Evolutionary conservation across 1,140 invertebrate genomes (phyloP), one percentile per base, ranked within the genome.

Genomic region (Calephelis nemesis): DNA sequence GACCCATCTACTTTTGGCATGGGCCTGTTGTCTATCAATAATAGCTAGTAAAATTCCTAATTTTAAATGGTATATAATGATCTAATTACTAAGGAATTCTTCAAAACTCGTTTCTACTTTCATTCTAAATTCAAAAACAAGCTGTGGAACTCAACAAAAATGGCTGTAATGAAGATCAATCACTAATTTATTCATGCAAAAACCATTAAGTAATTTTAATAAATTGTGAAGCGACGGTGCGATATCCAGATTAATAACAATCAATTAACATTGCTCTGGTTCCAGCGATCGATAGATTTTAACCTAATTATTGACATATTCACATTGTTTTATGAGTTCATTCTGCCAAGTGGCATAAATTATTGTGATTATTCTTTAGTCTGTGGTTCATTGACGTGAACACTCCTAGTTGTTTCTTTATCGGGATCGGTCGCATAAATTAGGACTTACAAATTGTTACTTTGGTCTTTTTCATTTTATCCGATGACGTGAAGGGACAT

Each of bases 221-320:
- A 73, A 74, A 74, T 69, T 74, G 67, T 69, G 50, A 69, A 63
- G 65, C 69, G 72, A 62, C 63, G 66, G 63, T 63, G 73, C 81
- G 73, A 77, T 77, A 71, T 79, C 67, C 40, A 69, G 68, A 66
- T 60, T 69, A 80, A 77, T 75, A 68, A 62, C 68, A 69, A 75
- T 78, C 75, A 75, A 79, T 83, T 83, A 82, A 74, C 73, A 74
- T 63, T 60, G 74, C 69, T 75, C 62, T 64, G 72, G 77, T 76
- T 66, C 66, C 66, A 63, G 68, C 68, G 70, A 72, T 76, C 73
- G 65, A 74, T 75, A 65, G 73, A 74, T 45, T 74, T 87, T 85
- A 85, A 84, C 85, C 85, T 84, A 85, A 88, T 85, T 88, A 79
- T 74, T 72, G 64, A 75, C 70, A 75, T 82, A 81, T 82, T 82